A percentile compares a stretch with the other conserved stretches of the same genome.
phyloP scores from a whole-genome alignment of 2,797 vertebrate genomes.

The Morus bassanus region DNA sequence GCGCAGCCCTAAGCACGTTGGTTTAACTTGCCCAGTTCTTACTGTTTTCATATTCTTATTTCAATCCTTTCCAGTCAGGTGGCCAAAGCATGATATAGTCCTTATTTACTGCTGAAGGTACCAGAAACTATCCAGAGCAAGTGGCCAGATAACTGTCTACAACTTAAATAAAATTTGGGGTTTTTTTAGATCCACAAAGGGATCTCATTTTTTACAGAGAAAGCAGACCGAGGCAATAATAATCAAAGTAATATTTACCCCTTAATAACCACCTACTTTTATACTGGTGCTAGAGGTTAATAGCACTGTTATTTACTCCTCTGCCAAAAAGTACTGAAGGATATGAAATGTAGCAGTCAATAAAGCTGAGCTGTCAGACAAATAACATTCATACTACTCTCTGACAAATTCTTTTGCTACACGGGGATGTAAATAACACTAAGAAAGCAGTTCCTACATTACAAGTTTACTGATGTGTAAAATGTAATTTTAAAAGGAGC shows the following conservation, averaged over 20 bases:
- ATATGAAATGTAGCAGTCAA: slow-evolving; percentile 80
- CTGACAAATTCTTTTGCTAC: slow-evolving; percentile 80
- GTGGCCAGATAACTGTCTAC: not conserved
- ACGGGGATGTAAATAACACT: slow-evolving; percentile 78
- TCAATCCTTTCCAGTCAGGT: not conserved
- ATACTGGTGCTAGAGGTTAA: slow-evolving; percentile 78
- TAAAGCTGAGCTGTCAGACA: slow-evolving; percentile 78
- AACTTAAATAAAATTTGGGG: slow-evolving; percentile 53
- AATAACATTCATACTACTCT: slow-evolving; percentile 80
- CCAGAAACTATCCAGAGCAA: not conserved
- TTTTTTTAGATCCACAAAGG: slow-evolving; percentile 49
- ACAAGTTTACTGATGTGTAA: slow-evolving; percentile 83
- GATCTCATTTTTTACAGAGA: slow-evolving; percentile 69
- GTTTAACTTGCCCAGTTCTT: not conserved
- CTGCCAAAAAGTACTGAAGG: slow-evolving; percentile 77
- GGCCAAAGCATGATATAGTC: not conserved
- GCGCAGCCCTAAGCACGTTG: not conserved
- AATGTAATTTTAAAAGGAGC: slow-evolving; percentile 80
- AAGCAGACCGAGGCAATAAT: slow-evolving; percentile 74
- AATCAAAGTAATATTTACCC: slow-evolving; percentile 79
- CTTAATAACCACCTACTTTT: slow-evolving; percentile 81
- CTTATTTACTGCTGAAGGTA: not conserved
- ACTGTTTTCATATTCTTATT: not conserved
- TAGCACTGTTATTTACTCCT: slow-evolving; percentile 80
- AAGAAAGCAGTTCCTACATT: slow-evolving; percentile 78